Evolutionary conservation across 2,113 vertebrate genomes (phyloP).

Genomic region (Gopherus flavomarginatus): DNA sequence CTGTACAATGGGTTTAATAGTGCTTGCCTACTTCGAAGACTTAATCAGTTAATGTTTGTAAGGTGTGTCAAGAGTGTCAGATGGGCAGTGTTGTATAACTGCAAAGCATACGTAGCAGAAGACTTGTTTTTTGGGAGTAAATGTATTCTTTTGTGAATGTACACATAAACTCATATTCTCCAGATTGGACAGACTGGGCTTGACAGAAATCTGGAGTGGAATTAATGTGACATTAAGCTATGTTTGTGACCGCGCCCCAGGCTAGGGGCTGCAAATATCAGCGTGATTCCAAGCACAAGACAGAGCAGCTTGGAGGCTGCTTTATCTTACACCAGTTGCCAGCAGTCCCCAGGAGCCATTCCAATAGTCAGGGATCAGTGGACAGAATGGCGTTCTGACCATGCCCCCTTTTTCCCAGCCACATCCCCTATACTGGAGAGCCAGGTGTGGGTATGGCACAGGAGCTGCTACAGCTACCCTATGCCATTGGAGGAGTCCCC

Average conservation of each 20-base stretch:
- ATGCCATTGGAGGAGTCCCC: neutral
- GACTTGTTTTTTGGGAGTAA: neutral
- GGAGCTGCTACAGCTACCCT: neutral
- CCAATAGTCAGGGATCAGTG: neutral
- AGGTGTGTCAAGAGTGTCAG: neutral
- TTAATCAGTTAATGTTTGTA: conserved; percentile 1
- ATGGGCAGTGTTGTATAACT: rapidly evolving
- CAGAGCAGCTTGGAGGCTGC: neutral
- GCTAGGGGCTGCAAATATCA: neutral
- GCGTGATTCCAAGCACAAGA: neutral
- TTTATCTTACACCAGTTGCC: neutral
- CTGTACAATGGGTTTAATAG: conserved; percentile 29
- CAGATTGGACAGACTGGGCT: neutral
- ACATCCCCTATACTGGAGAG: neutral
- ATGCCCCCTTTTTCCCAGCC: neutral
- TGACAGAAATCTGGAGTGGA: neutral
- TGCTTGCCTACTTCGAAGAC: neutral
- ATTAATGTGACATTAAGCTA: neutral
- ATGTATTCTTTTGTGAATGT: neutral
- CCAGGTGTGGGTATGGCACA: rapidly evolving
- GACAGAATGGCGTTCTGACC: neutral
- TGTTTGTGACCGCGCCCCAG: neutral
- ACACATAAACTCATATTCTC: neutral
- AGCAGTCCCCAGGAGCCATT: neutral
- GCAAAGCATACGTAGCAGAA: neutral